Base-by-base conservation (phyloP, 2,113 vertebrate genomes). In the Paradisaea rubra region DNA sequence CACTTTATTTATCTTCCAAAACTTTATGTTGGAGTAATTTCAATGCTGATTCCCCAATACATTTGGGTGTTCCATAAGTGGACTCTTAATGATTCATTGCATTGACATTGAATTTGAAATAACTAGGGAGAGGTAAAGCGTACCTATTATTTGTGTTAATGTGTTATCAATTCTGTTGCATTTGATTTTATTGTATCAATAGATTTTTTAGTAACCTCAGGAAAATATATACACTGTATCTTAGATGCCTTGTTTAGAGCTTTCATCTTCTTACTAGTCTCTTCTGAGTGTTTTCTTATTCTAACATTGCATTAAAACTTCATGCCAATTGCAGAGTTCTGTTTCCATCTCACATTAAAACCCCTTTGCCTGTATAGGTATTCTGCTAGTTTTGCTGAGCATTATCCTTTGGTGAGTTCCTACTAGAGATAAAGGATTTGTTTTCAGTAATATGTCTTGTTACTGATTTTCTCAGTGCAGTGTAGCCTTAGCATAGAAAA, bases 111-210 rank as follows among this genome's bases (percentile, higher is more conserved):
- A 49, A 45, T 15, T 21, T 65, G 13, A 66, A 50, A 42, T 50
- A 65, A 63, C 6, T 30, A 35, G 15, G 7, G 10, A 80, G n/a
- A 54, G 3, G 8, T 31, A 53, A 61, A 79, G 2, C 1, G 0
- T 33, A 35, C 23, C 10, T 39, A 47, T 52, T 50, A 28, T 39
- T 49, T 57, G 7, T 22, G 7, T 21, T 53, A 59, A 77, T 30
- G 10, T 31, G 5, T 31, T 85, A 74, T 9, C 28, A 49, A 11
- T 74, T 72, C 19, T 57, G 9, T 28, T 69, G 11, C 13, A 28
- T 79, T 91, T 90, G 69, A 6, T 47, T 81, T 33, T 49, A 16
- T 52, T 60, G 6, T 37, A 37, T 53, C 11, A 50, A 21, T 20
- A 56, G 9, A 54, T 49, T 17, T 73, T 31, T 39, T 54, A 22